Base-by-base conservation (phyloP, 2,113 vertebrate genomes). In the Penelope pileata region DNA sequence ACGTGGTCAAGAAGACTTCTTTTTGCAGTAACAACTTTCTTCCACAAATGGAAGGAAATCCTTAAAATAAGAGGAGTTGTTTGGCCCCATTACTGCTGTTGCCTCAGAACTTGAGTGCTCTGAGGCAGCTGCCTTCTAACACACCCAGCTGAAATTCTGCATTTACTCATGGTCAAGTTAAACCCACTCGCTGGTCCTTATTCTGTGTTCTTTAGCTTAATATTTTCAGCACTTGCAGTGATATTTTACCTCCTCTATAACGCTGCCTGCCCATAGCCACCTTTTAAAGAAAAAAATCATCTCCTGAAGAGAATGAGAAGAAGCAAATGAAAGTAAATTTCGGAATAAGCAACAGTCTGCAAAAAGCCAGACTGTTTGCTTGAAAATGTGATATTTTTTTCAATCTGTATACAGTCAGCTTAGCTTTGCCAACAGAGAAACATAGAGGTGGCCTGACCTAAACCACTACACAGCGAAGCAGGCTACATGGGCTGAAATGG, bases 41-140 rank as follows among this genome's bases (percentile, higher is more conserved):
- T 77, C 47, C 63, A 80, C 84, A 86, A 79, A 92, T 58, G 81
- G 72, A 63, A 83, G 29, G 15, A 67, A 29, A 27, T 40, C 67
- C 48, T 23, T 42, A 5, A 50, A 27, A 19, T 38, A 53, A 54
- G 29, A 34, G 54, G 12, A 16, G 14, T 11, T 63, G 29, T 59
- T 34, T 38, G 51, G 53, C 36, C 72, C 26, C 0, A 0, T 8
- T 22, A 36, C 48, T 63, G 9, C 27, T 60, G 3, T 23, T 73
- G n/a, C 43, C 74, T 48, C 56, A 70, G 73, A 40, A 59, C 42
- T 8, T 32, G 27, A 45, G 19, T 51, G 36, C 54, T 83, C 29
- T 34, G 45, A 16, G 7, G 69, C 59, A 26, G 62, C 30, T 42
- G 48, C 38, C 64, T 80, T 51, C 78, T 54, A 42, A 62, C 45